Base-by-base conservation (phyloP, 2,888 invertebrate species). In the Polydesmus complanatus region DNA sequence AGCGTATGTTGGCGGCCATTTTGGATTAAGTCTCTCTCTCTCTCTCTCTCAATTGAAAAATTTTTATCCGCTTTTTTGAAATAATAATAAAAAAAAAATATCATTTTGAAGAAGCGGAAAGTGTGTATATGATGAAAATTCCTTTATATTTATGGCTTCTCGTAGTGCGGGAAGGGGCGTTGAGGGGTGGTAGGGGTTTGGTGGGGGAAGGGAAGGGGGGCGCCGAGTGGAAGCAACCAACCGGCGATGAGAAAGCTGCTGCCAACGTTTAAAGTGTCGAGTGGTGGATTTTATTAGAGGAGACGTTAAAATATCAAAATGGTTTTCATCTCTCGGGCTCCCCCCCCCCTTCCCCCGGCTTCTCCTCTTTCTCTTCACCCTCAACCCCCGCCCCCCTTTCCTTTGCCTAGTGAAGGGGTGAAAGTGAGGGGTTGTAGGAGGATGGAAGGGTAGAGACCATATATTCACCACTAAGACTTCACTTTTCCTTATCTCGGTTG, bases 381-480 rank as follows among this genome's bases (percentile, higher is more conserved):
- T n/a, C n/a, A n/a, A n/a, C n/a, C n/a, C n/a, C n/a, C n/a, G n/a
- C n/a, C n/a, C n/a, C n/a, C n/a, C n/a, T n/a, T n/a, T n/a, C n/a
- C n/a, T n/a, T n/a, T n/a, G n/a, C n/a, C n/a, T n/a, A n/a, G 37
- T 14, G 37, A 14, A n/a, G 37, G 37, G 37, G 37, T 37, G 37
- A 14, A 37, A 5, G 37, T 37, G 37, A 37, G 37, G 5, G n/a
- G n/a, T 37, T 5, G 37, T 37, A 37, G 37, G 37, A 14, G 37
- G 37, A 14, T 37, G 14, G 37, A 14, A 37, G 37, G 37, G 37
- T 5, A 22, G 56, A 27, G 48, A 27, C 56, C 56, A 56, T 56
- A 56, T 56, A 27, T 56, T 56, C 56, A 56, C 56, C 56, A 48
- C 56, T 56, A 56, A 56, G 56, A 56, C 56, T 56, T 56, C 37